Percentiles rank a stretch among this genome's conserved stretches.
These are phyloP conservation scores for Parazoanthus atlanticus DNA, from an alignment of 92 coral and sea anemone genomes.

Conservation along the genomic window DNA sequence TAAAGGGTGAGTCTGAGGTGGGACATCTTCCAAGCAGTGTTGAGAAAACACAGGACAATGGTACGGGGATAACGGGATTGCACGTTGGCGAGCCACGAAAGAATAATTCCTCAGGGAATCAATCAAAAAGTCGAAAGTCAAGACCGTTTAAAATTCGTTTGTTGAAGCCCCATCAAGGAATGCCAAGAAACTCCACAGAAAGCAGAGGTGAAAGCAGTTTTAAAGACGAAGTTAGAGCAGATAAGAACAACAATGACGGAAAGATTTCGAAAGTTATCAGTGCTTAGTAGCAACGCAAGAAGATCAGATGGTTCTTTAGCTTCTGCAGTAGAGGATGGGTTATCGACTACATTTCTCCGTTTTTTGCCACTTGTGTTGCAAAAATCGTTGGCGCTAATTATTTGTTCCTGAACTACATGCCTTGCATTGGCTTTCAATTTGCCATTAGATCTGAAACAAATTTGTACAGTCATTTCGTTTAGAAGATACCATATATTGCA, in stretches of 20 bases:
- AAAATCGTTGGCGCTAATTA: not conserved
- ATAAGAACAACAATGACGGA: not conserved
- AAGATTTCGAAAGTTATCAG: not conserved
- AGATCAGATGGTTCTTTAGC: not conserved
- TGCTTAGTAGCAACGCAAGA: not conserved
- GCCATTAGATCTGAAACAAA: not conserved
- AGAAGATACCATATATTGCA: too few species aligned
- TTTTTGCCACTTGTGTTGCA: not conserved
- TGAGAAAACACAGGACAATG: not conserved
- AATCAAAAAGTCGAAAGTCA: not conserved
- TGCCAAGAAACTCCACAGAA: not conserved
- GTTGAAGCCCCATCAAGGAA: not conserved
- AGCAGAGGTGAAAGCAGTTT: not conserved
- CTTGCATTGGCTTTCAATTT: not conserved
- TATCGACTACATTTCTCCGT: not conserved
- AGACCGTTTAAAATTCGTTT: constrained; percentile 16
- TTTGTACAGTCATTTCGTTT: too few species aligned
- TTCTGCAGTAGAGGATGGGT: not conserved
- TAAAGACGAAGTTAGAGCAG: not conserved
- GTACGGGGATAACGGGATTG: not conserved
- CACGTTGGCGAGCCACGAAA: not conserved
- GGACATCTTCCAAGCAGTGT: not conserved
- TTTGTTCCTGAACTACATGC: not conserved
- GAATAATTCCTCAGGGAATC: not conserved
- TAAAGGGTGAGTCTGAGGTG: not conserved